These are phyloP conservation scores for Penaeus monodon DNA, from an alignment of 2,888 invertebrate species.

Conservation along the genomic window DNA sequence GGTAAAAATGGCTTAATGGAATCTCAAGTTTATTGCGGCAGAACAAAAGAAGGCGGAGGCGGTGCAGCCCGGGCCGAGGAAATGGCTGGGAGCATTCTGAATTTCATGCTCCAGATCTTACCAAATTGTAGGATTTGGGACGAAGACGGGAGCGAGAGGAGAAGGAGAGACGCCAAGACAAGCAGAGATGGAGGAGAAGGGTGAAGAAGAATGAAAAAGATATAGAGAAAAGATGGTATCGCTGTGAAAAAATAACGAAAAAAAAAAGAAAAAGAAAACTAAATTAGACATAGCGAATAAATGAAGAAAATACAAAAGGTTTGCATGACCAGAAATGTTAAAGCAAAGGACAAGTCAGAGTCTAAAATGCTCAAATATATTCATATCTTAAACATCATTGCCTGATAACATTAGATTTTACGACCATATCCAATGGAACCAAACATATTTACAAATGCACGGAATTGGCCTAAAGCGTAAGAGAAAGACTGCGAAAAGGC, in stretches of 20 bases:
- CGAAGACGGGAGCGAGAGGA: neutral
- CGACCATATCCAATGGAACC: too few species aligned
- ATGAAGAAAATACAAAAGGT: neutral
- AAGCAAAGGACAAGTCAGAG: too few species aligned
- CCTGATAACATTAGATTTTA: too few species aligned
- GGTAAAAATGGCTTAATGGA: too few species aligned
- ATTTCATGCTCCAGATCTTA: slow-evolving; percentile 30
- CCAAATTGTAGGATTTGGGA: neutral
- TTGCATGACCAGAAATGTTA: neutral
- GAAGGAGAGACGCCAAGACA: neutral
- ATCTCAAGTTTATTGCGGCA: neutral
- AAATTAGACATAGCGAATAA: neutral
- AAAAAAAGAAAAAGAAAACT: neutral
- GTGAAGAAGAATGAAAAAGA: neutral
- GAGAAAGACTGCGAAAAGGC: too few species aligned
- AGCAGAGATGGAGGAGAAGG: too few species aligned
- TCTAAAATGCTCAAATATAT: too few species aligned
- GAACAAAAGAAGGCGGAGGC: neutral
- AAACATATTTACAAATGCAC: too few species aligned
- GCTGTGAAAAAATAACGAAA: neutral
- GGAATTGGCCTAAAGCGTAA: too few species aligned
- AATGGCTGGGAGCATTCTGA: slow-evolving; percentile 42
- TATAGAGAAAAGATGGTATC: neutral
- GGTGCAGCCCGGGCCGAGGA: neutral
- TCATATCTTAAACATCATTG: too few species aligned